Base-by-base conservation (phyloP, 1,140 invertebrate species). In the Anastrepha obliqua region DNA sequence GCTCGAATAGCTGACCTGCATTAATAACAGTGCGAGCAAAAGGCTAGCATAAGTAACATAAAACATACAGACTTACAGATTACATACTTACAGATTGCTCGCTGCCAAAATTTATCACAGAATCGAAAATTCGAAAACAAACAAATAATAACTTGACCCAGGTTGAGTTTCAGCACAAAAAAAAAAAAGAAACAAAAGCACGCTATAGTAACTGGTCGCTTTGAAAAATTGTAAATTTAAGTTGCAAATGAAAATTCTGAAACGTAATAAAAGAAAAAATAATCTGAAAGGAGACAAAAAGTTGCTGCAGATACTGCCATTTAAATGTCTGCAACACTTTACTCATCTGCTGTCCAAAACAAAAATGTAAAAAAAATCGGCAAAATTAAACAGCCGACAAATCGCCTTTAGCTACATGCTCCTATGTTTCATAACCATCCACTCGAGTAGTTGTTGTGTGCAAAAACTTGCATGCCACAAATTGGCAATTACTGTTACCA, bases 391-490 rank as follows among this genome's bases (percentile, higher is more conserved):
- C 17, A n/a, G 47, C 74, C 60, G 29, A 29, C 39, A 74, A 7
- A 39, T 67, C 8, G 47, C 47, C 47, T 81, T 15, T 55, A 42
- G 70, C 42, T 8, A 17, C 15, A 74, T 11, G 17, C 74, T 29
- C 20, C 47, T 55, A 74, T 29, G 2, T 70, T 74, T n/a, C 15
- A 9, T 81, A 55, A 51, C 47, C 29, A 8, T 2, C 74, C 44
- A 11, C 55, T 20, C n/a, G 42, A 74, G 29, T 47, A 67, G 20
- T 67, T 47, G 44, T 74, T 81, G 47, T 13, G 15, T 3, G 6
- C 44, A 42, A 81, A 81, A 81, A 58, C 44, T 81, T 81, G 74
- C 74, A 58, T 81, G 74, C 74, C 47, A 81, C 74, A 81, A 81
- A 81, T 81, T 81, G 74, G 6, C n/a, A n/a, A 5, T 78, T 55